phyloP scores from a whole-genome alignment of 2,113 vertebrate species.

The Stictonetta naevosa region DNA sequence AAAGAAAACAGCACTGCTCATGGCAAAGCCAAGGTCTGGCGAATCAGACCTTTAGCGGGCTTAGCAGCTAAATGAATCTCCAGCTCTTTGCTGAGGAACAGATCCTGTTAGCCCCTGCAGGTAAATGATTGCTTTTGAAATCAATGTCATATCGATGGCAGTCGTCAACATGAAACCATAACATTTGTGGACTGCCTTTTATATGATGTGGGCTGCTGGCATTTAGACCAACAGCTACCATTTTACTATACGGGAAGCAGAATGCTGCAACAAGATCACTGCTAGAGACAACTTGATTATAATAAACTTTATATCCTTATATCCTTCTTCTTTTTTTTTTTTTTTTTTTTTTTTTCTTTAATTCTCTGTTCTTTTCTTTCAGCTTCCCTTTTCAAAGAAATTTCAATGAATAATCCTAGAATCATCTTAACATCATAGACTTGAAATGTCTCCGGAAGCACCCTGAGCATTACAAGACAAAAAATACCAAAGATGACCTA shows the following conservation, averaged over 20 bases:
- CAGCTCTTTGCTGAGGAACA: neutral
- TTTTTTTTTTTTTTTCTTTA: neutral
- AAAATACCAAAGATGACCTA: slow-evolving; percentile 34
- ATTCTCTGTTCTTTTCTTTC: neutral
- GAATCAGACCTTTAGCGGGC: neutral
- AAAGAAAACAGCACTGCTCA: neutral
- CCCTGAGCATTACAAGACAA: neutral
- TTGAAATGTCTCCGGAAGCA: neutral
- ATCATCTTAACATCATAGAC: neutral
- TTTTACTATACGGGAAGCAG: neutral
- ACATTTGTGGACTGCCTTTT: neutral
- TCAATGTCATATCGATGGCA: neutral
- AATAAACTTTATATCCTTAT: neutral
- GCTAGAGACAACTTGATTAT: neutral
- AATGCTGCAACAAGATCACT: neutral
- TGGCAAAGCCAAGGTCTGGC: neutral
- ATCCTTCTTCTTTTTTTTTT: neutral
- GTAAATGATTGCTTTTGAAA: neutral
- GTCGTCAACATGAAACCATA: neutral
- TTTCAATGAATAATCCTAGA: neutral
- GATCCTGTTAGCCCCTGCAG: neutral
- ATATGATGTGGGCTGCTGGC: neutral
- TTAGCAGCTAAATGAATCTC: neutral
- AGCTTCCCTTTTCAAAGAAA: neutral
- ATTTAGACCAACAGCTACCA: neutral